Evolutionary conservation across 2,113 vertebrate genomes (phyloP), one percentile per base, ranked within the genome.

Genomic region (Gopherus evgoodei): DNA sequence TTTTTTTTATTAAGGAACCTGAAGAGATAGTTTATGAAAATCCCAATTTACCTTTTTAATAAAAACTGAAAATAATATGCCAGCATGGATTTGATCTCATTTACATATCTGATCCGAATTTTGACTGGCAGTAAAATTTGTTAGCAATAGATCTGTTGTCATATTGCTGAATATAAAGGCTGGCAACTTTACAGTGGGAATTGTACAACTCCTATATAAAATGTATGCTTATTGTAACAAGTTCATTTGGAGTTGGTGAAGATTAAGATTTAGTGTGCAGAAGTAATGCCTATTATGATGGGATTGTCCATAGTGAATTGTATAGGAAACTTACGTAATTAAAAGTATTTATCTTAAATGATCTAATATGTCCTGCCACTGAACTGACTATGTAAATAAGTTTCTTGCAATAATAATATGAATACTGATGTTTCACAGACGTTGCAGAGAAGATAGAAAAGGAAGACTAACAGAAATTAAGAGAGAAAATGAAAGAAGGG

Each of bases 281-380:
- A 92, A 91, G 82, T 56, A 95, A 91, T 92, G 95, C 84, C 82
- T 80, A 56, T 91, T 93, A 93, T 94, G 88, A 96, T 91, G 54
- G 84, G 53, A 83, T 44, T 94, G 96, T 95, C 92, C 81, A 81
- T 81, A 91, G 89, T 2, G 42, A 96, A 93, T 72, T 84, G 81
- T 90, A 87, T 88, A 83, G 81, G 94, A 93, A 90, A 88, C 91
- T 94, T 92, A 50, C 75, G 95, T 97, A 97, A 96, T 97, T 97
- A 95, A 96, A 96, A 93, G 83, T 94, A 95, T 96, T 97, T 96
- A 81, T 97, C 94, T 96, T 94, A 57, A 85, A 90, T 95, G 38
- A 96, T 95, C 94, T 94, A 90, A 35, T 94, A 57, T 90, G 90
- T 90, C 79, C 86, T 90, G 11, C 94, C 82, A 88, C 65, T 72